Percentiles rank a stretch among this genome's conserved stretches.
These are phyloP conservation scores for Nomia melanderi DNA, from an alignment of 1,140 invertebrate genomes.

Conservation along the genomic window DNA sequence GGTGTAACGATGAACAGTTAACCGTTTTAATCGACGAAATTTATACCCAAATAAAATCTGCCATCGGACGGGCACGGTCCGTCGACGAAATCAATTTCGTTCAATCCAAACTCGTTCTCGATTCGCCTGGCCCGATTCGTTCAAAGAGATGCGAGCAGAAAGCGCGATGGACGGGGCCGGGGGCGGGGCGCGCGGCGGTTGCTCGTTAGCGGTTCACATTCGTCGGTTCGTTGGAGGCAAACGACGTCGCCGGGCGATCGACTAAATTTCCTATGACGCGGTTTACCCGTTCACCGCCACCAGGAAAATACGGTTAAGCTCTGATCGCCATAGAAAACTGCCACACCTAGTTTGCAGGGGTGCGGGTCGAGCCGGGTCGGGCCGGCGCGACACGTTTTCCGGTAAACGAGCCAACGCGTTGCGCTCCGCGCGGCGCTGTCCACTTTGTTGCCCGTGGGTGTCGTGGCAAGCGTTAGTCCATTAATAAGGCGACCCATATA, in stretches of 20 bases:
- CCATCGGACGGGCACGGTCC: too few species aligned
- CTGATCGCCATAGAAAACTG: conserved; percentile 59
- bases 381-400: conserved; percentile 34
- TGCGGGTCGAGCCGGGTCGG: neutral
- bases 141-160: neutral
- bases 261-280: conserved; percentile 47
- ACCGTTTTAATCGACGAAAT: too few species aligned
- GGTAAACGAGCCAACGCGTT: conserved; percentile 53
- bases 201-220: conserved; percentile 17
- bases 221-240: conserved; percentile 24
- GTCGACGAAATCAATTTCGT: neutral
- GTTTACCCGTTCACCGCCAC: conserved; percentile 48
- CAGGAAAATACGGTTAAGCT: conserved; percentile 58
- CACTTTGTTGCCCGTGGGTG: conserved; percentile 39
- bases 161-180: neutral
- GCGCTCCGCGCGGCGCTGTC: conserved; percentile 33
- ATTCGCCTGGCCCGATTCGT: neutral
- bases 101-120: neutral
- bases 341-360: conserved; percentile 45
- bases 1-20: too few species aligned
- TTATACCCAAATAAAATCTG: too few species aligned
- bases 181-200: neutral
- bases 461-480: conserved; percentile 40
- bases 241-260: conserved; percentile 31
- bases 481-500: conserved; percentile 54